Conservation (phyloP, 2,797 vertebrate species). For the Gymnodraco acuticeps region DNA sequence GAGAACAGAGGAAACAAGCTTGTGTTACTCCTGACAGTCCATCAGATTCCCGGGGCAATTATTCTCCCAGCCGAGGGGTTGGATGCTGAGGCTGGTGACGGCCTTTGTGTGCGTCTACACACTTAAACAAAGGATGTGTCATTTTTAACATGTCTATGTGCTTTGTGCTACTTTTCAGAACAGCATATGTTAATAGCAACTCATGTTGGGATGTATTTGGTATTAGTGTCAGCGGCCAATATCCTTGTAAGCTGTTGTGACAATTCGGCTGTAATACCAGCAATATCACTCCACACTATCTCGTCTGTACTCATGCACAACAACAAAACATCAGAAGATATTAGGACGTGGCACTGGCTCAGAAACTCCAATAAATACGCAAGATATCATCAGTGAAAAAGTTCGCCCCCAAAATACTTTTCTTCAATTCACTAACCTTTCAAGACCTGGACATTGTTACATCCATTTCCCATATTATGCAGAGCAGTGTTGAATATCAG, state of each 20-base stretch:
- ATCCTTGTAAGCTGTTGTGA: conserved; percentile 32
- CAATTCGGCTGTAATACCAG: conserved; percentile 15
- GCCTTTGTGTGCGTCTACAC: conserved; percentile 54
- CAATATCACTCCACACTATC: conserved; percentile 2
- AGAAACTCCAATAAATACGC: conserved; percentile 18
- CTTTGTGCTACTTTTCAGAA: conserved; percentile 47
- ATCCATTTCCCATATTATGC: conserved; percentile 60
- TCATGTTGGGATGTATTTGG: conserved; percentile 27
- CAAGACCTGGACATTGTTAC: conserved; percentile 54
- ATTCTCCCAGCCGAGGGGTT: conserved; percentile 62
- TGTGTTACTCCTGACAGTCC: conserved; percentile 76
- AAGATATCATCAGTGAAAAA: conserved; percentile 42
- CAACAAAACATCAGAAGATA: conserved; percentile 25
- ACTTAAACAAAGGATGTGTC: conserved; percentile 58
- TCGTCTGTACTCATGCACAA: conserved; percentile 15
- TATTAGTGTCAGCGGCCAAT: conserved; percentile 43
- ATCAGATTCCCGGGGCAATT: conserved; percentile 73
- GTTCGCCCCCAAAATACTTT: conserved; percentile 31
- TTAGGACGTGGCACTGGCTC: conserved; percentile 4
- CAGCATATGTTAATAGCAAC: conserved; percentile 25
- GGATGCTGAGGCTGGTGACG: conserved; percentile 52
- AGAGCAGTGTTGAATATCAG: conserved; percentile 64
- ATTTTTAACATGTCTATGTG: conserved; percentile 54
- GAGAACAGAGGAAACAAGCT: conserved; percentile 75
- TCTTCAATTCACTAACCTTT: conserved; percentile 54